These are phyloP conservation scores for Eupithecia centaureata DNA, from an alignment of 2,888 invertebrate genomes.

Conservation along the genomic window DNA sequence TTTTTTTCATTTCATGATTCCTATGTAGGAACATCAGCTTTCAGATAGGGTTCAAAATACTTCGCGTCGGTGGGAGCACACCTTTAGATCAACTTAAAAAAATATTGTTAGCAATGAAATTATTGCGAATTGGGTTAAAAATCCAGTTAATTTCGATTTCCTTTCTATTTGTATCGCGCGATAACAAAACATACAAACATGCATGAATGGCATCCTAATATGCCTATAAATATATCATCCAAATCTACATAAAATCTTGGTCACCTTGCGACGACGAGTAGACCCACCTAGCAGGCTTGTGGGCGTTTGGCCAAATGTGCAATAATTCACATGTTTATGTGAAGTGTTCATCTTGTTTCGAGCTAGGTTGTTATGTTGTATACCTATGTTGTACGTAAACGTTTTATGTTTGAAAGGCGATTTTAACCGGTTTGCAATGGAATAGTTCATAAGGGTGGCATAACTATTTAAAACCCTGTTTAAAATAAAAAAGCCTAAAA, in stretches of 20 bases:
- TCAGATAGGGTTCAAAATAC: background rate
- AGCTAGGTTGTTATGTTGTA: background rate
- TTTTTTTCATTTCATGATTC: background rate
- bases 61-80: background rate
- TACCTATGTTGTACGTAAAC: background rate
- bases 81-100: background rate
- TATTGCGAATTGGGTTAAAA: too few species aligned
- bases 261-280: background rate
- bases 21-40: background rate
- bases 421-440: background rate
- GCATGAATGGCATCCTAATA: constrained; percentile 2
- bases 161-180: background rate
- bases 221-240: background rate
- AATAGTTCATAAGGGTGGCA: too few species aligned
- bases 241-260: background rate
- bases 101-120: background rate
- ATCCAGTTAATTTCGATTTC: background rate
- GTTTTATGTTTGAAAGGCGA: background rate
- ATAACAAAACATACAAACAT: background rate
- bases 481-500: too few species aligned
- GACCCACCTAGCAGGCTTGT: background rate
- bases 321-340: constrained; percentile 8
- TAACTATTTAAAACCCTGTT: too few species aligned
- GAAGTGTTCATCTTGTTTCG: background rate
- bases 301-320: constrained; percentile 8